These are phyloP conservation scores for Nilaparvata lugens DNA, from an alignment of 1,140 invertebrate genomes.

Conservation along the genomic window DNA sequence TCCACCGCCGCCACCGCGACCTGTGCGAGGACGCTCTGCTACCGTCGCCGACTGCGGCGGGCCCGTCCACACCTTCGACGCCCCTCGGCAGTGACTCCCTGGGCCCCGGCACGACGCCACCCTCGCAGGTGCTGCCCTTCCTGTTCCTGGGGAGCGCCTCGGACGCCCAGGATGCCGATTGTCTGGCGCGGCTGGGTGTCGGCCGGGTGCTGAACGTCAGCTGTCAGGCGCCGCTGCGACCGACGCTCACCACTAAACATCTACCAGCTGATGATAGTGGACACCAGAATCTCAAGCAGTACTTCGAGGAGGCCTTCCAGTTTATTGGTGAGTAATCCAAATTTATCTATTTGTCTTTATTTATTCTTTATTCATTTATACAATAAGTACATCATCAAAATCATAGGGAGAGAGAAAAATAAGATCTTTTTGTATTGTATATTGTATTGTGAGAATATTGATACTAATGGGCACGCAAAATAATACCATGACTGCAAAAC, in stretches of 20 bases:
- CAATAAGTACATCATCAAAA: no score
- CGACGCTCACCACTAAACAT: constrained; percentile 69
- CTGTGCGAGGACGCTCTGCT: constrained; percentile 51
- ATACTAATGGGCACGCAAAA: no score
- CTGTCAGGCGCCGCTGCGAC: constrained; percentile 56
- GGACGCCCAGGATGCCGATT: constrained; percentile 65
- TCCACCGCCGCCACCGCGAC: constrained; percentile 51
- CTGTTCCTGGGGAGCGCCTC: constrained; percentile 78
- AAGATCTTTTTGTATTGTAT: no score
- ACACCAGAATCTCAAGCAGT: constrained; percentile 84
- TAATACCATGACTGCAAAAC: no score
- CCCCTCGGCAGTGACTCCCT: constrained; percentile 54
- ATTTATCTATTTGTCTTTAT: no score
- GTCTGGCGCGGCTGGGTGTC: constrained; percentile 54
- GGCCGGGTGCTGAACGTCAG: constrained; percentile 77
- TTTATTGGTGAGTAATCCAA: constrained; percentile 90
- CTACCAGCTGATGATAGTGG: constrained; percentile 76
- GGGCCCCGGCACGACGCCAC: constrained; percentile 66
- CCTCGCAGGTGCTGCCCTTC: constrained; percentile 76
- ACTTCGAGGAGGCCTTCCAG: constrained; percentile 82
- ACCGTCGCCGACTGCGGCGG: constrained; percentile 28
- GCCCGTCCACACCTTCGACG: constrained; percentile 30
- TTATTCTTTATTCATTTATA: no score
- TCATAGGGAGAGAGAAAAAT: no score
- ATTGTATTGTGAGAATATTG: no score